Evolutionary conservation across 2,113 vertebrate species (phyloP), one percentile per base, ranked within the genome.

Genomic region (Toxostoma redivivum): DNA sequence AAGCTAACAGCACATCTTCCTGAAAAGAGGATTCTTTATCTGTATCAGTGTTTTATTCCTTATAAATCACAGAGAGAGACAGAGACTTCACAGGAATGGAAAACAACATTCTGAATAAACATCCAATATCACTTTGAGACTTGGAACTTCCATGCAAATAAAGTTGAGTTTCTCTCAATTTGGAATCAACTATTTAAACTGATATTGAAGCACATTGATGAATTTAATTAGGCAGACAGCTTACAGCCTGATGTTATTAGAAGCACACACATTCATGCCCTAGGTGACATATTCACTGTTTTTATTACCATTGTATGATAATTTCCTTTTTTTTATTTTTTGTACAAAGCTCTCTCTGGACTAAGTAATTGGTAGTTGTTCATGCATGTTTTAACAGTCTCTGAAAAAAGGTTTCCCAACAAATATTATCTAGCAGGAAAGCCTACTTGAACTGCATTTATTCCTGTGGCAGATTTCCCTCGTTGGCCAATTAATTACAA

Each of bases 401-500:
- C 97, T 85, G 96, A 90, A 95, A 88, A 78, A 91, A 98, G 86
- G 35, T 92, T 98, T 98, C 83, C 96, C 92, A 97, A 96, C 97
- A 98, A 98, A 98, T 96, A 93, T 94, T 87, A 97, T 96, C 96
- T 97, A 97, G 94, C 94, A 95, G 96, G 93, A 96, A 98, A 97
- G 95, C 97, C 89, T 96, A 97, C 98, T 97, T 97, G 97, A 96
- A 98, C 86, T 98, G 97, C 98, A 97, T 98, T 98, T 97, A 98
- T 98, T 98, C 97, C 97, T 98, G 95, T 95, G 93, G 94, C 94
- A 98, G 97, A 98, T 99, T 99, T 99, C 99, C 98, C 98, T 98
- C 80, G 98, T 92, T 97, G 98, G 96, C 98, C 98, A 99, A 99
- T 99, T 99, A 99, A 98, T 98, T 97, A 98, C 86, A 96, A 97